Conservation (phyloP, 2,888 invertebrate species). For the Epinotia nisella region DNA sequence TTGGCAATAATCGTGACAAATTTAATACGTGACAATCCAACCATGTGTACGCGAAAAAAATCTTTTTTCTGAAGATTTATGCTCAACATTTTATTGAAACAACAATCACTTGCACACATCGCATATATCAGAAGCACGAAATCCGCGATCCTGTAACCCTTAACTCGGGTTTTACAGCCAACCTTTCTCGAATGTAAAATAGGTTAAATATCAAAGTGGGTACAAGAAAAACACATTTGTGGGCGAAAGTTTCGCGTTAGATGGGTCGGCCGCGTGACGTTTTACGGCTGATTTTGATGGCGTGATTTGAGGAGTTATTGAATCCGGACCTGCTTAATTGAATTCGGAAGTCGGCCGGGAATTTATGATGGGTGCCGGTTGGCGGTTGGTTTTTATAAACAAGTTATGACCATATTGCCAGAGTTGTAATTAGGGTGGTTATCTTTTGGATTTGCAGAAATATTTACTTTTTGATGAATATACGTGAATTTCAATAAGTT, state of each 20-base stretch:
- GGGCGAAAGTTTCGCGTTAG: constrained; percentile 63
- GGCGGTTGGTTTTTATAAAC: constrained; percentile 12
- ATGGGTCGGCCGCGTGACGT: constrained; percentile 55
- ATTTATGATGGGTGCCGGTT: constrained; percentile 15
- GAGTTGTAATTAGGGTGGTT: neutral
- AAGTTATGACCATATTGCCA: neutral
- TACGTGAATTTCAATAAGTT: no score
- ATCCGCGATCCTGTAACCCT: constrained; percentile 55
- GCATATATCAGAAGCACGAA: constrained; percentile 1
- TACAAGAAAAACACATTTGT: constrained; percentile 76
- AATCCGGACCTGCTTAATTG: constrained; percentile 66
- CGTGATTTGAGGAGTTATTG: constrained; percentile 59
- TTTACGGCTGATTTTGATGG: constrained; percentile 61
- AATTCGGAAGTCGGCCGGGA: constrained; percentile 60
- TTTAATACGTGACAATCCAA: no score
- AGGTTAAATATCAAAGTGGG: constrained; percentile 68
- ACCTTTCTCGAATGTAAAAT: constrained; percentile 67
- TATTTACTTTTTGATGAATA: neutral
- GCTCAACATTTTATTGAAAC: neutral
- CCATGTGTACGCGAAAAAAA: neutral
- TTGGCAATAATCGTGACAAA: no score
- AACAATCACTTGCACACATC: constrained; percentile 5
- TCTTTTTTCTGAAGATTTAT: neutral
- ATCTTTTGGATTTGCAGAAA: neutral
- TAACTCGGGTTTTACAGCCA: constrained; percentile 60